A percentile compares a stretch with the other conserved stretches of the same genome.
These are phyloP conservation scores for Ptychochromis oligacanthus DNA, from an alignment of 2,113 vertebrate genomes.

Conservation along the genomic window DNA sequence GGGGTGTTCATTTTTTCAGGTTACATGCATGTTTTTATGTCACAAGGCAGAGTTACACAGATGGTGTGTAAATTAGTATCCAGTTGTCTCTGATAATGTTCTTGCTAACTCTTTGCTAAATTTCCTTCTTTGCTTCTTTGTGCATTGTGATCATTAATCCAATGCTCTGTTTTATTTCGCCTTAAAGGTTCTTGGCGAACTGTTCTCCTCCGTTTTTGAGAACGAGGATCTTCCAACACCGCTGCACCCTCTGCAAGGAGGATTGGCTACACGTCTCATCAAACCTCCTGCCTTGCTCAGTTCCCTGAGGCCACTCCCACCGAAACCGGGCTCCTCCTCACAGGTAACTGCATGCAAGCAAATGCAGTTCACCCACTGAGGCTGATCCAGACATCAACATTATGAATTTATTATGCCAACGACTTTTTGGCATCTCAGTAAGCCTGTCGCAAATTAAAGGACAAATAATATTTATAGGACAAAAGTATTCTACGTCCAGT, in stretches of 20 bases:
- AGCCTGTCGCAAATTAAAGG: background rate
- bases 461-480: too few species aligned
- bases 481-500: background rate
- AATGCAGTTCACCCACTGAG: background rate
- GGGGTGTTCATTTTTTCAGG: too few species aligned
- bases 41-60: background rate
- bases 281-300: conserved; percentile 83
- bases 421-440: background rate
- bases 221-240: conserved; percentile 82
- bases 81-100: background rate
- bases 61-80: background rate
- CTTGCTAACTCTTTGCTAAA: background rate
- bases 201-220: conserved; percentile 91
- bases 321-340: conserved; percentile 74
- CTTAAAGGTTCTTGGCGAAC: conserved; percentile 87
- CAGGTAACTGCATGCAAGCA: conserved; percentile 74
- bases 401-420: background rate
- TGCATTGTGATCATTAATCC: background rate
- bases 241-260: conserved; percentile 79
- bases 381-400: too few species aligned
- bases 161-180: background rate
- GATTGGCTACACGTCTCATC: conserved; percentile 74
- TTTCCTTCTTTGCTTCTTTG: too few species aligned
- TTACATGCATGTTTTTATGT: too few species aligned
- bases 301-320: conserved; percentile 73